Conservation (phyloP, 2,888 invertebrate species). For the Eurytoma californica region DNA sequence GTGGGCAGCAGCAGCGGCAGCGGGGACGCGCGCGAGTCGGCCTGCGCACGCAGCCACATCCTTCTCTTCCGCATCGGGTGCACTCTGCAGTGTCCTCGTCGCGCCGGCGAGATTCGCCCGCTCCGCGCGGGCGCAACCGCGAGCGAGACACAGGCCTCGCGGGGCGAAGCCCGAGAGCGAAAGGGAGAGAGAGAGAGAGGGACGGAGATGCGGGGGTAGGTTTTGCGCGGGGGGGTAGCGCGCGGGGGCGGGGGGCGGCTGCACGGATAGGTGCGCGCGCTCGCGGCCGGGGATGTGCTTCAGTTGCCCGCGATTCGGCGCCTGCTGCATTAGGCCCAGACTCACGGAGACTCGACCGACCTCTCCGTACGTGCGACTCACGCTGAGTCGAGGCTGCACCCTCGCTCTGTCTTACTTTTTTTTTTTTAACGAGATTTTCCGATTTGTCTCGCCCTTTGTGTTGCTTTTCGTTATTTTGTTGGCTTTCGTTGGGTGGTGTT, state of each 20-base stretch:
- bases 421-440: not conserved
- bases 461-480: not conserved
- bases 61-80: conserved; percentile 36
- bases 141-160: not conserved
- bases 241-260: conserved; percentile 43
- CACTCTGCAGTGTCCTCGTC: conserved; percentile 45
- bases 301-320: conserved; percentile 74
- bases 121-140: conserved; percentile 27
- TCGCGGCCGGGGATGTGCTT: conserved; percentile 50
- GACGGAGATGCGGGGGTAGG: conserved; percentile 57
- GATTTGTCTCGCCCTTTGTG: not conserved
- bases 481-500: not conserved
- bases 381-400: not conserved
- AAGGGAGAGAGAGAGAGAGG: conserved; percentile 35
- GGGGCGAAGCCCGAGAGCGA: not conserved
- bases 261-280: not conserved
- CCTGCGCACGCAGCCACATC: conserved; percentile 4
- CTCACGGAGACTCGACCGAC: too few species aligned
- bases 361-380: not conserved
- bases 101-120: conserved; percentile 23
- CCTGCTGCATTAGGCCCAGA: conserved; percentile 32
- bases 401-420: not conserved
- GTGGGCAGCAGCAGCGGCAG: too few species aligned
- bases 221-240: conserved; percentile 72
- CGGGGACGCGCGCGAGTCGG: too few species aligned